Evolutionary conservation across 2,888 invertebrate genomes (phyloP), one percentile per base, ranked within the genome.

Genomic region (Drosophila pegasa): DNA sequence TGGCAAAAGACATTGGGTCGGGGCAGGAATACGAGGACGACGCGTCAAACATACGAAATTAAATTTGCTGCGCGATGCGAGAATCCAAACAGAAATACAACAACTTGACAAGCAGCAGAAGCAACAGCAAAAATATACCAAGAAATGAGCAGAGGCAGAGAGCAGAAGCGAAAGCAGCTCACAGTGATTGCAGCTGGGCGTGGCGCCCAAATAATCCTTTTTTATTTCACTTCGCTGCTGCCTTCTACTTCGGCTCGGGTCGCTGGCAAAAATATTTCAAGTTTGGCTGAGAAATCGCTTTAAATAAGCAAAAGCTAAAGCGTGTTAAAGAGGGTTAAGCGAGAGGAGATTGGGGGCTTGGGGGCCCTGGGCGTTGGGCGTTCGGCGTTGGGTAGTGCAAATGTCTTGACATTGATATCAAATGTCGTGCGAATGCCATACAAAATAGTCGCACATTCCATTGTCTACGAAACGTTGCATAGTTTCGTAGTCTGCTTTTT

Each of bases 381-480:
- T 16, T 37, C n/a, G 7, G 22, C 16, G 10, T n/a, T 16, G 47
- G 29, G 54, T 47, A 45, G 57, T 43, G 69, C 66, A 83, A 86
- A 87, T 81, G 76, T 61, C 84, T 73, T 87, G 87, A 85, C 88
- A 87, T 87, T 87, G 87, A 88, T 87, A 87, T 83, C 85, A 77
- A 83, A 80, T 87, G 87, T 83, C 78, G 76, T 75, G 76, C 74
- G 66, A 67, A 72, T 67, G 72, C 72, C 45, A 59, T 51, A 45
- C 61, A 31, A 68, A 72, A 75, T 68, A 68, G 72, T 72, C 60
- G 43, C 64, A 68, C 75, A 76, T 75, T 62, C 63, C 69, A 65
- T 85, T 84, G 78, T 78, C 70, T 67, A 61, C 65, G 63, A 55
- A 70, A 68, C 64, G 77, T 71, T 69, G 74, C 71, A 70, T 70